These are phyloP conservation scores for Drosophila eugracilis DNA, from an alignment of 1,140 invertebrate genomes.

Conservation along the genomic window DNA sequence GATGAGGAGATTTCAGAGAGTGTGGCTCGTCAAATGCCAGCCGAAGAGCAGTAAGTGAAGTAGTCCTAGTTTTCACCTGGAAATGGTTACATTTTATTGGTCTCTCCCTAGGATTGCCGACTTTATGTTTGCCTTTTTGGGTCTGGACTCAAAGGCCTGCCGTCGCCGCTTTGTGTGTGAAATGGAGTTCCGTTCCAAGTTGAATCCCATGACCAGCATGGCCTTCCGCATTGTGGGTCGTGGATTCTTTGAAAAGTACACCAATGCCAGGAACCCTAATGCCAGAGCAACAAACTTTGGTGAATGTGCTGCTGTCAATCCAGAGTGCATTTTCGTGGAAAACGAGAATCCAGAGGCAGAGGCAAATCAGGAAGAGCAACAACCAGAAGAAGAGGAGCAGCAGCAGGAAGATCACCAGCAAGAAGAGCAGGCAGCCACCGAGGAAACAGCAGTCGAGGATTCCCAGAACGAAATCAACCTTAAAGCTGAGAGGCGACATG, in stretches of 20 bases:
- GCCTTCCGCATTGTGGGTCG: constrained; percentile 80
- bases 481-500: constrained; percentile 57
- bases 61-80: no score
- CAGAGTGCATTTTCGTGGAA: constrained; percentile 78
- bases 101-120: constrained; percentile 63
- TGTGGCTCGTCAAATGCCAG: constrained; percentile 61
- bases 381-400: constrained; percentile 4
- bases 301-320: constrained; percentile 72
- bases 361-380: constrained; percentile 1
- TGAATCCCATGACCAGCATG: constrained; percentile 79
- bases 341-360: constrained; percentile 13
- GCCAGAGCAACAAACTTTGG: constrained; percentile 62
- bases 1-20: constrained; percentile 66
- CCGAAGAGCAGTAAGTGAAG: constrained; percentile 69
- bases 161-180: constrained; percentile 82
- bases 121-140: constrained; percentile 80
- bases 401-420: constrained; percentile 17
- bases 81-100: neutral
- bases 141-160: constrained; percentile 73
- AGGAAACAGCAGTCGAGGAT: constrained; percentile 30
- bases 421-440: constrained; percentile 17
- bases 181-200: constrained; percentile 81
- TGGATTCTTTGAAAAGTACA: constrained; percentile 80
- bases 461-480: constrained; percentile 68
- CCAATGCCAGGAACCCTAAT: constrained; percentile 63